Conservation (phyloP, 2,113 vertebrate genomes). For the Dolichotis patagonum region DNA sequence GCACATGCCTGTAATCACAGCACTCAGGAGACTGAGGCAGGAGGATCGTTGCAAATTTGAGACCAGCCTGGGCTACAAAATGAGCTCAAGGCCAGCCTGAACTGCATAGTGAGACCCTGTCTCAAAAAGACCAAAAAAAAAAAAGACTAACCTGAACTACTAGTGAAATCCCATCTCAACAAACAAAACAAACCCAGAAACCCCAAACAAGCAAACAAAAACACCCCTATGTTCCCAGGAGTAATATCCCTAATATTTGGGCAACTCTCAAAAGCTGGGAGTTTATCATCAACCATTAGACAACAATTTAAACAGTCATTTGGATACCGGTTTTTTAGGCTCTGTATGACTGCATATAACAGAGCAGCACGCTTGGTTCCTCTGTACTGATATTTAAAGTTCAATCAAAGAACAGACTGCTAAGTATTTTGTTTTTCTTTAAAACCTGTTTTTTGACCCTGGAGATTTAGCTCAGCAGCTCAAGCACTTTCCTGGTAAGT, state of each 20-base stretch:
- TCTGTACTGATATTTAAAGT: background rate
- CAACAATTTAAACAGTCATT: background rate
- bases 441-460: background rate
- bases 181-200: background rate
- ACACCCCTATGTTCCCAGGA: background rate
- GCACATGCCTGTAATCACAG: too few species aligned
- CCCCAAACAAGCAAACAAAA: too few species aligned
- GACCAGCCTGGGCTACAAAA: too few species aligned
- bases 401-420: background rate
- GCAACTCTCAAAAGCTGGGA: background rate
- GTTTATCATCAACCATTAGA: background rate
- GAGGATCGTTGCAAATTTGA: too few species aligned
- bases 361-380: background rate
- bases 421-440: background rate
- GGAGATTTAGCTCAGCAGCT: too few species aligned
- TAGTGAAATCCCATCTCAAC: background rate
- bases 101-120: too few species aligned
- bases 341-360: background rate
- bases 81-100: too few species aligned
- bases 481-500: too few species aligned
- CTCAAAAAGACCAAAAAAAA: too few species aligned
- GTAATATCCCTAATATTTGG: background rate
- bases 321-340: background rate
- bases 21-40: too few species aligned
- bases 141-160: background rate